Evolutionary conservation across 2,888 invertebrate species (phyloP), one percentile per base, ranked within the genome.

Genomic region (Drosophila aldrichi): DNA sequence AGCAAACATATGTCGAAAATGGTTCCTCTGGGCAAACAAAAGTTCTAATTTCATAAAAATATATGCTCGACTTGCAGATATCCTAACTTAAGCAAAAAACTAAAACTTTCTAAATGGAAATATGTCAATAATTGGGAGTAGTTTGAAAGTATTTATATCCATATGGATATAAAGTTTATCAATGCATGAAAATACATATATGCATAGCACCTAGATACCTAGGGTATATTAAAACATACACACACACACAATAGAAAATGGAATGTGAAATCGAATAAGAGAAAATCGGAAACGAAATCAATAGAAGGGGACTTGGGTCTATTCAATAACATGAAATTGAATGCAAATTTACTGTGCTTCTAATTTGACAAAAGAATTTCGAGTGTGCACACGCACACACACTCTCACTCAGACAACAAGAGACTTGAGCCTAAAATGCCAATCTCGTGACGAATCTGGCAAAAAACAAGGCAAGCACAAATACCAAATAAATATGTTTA

Each of bases 401-500:
- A 3, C 22, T 34, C 16, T 32, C 18, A 51, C 16, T 10, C 40
- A 29, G 43, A 58, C 58, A 51, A 49, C 18, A 32, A 49, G 49
- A 14, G 18, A 41, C 25, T 49, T 51, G 52, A 58, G 59, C 48
- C 54, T 20, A 59, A 68, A 60, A 69, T 74, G 51, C 52, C 61
- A 64, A 62, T 67, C 69, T 69, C 61, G 54, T 64, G 70, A 68
- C 43, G 75, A 75, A 70, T 71, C 65, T 75, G 58, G 20, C 59
- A 56, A 36, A 68, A 57, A 74, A 74, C 48, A 48, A 48, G 60
- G 66, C 56, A 70, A 65, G 64, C 65, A 81, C 55, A 75, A 70
- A 81, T 77, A 77, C 71, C 88, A 84, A 86, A 86, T 79, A 88
- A 86, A 86, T 86, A 86, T 88, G 83, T 86, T 86, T 86, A 82